Base-by-base conservation (phyloP, 2,888 invertebrate genomes). In the Diarsia brunnea region DNA sequence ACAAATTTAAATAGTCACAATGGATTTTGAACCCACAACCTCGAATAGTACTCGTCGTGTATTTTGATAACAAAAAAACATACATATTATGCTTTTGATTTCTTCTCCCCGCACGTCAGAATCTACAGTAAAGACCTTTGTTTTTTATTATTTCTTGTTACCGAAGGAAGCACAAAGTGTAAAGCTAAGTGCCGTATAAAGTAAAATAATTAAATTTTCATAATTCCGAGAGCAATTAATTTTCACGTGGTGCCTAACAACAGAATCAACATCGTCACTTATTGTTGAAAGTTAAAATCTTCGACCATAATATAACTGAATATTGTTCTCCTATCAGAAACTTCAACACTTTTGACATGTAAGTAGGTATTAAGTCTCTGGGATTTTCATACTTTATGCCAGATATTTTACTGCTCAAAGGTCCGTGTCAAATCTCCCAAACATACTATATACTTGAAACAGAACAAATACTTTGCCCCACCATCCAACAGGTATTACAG, bases 261-360 rank as follows among this genome's bases (percentile, higher is more conserved):
- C 72, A 71, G 74, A 61, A 72, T 78, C 77, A 74, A 73, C 63
- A 86, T 79, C 27, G 69, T 58, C 78, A 74, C 76, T 27, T 45
- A 77, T 80, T 82, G 76, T 75, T 75, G 53, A 81, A 73, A 70
- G 47, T 69, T 69, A 65, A 61, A 12, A n/a, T n/a, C n/a, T n/a
- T n/a, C 45, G 1, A 55, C 14, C 51, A 16, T 63, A 73, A 63
- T 51, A 68, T 53, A 45, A 38, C n/a, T 16, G n/a, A 70, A 49
- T 43, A 70, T 16, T n/a, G 19, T n/a, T n/a, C 4, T 8, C 21
- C 12, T 24, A 31, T 38, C 38, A 38, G 5, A 47, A 63, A 38
- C 21, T 24, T 63, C 12, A 0, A 27, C n/a, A 21, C 43, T n/a
- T 51, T 69, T 45, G 12, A 8, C 43, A 68, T 71, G n/a, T n/a